Percentiles rank a stretch among this genome's conserved stretches.
Conservation (phyloP, 2,797 vertebrate genomes). For the Heterohyrax brucei region DNA sequence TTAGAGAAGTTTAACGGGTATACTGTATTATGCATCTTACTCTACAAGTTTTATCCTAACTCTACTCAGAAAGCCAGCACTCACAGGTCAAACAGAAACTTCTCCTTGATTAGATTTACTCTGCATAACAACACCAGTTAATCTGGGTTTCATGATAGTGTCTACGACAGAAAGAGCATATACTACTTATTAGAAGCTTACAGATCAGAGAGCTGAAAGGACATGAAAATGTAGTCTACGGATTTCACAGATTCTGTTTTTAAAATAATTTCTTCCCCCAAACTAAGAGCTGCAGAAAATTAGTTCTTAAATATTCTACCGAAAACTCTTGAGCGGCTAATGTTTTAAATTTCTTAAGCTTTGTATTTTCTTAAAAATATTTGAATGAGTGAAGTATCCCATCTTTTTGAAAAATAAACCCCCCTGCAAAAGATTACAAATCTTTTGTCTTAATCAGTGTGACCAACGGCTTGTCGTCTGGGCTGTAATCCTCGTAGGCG, state of each 20-base stretch:
- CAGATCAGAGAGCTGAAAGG: constrained; percentile 89
- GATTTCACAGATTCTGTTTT: constrained; percentile 90
- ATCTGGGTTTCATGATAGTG: constrained; percentile 86
- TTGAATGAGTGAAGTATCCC: constrained; percentile 91
- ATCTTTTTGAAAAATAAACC: constrained; percentile 92
- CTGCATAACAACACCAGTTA: constrained; percentile 83
- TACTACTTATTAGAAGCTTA: constrained; percentile 91
- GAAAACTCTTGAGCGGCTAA: constrained; percentile 91
- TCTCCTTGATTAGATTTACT: constrained; percentile 85
- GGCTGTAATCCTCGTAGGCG: constrained; percentile 98
- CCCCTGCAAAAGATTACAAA: constrained; percentile 94
- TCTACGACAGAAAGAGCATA: constrained; percentile 90
- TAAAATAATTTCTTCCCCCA: constrained; percentile 90
- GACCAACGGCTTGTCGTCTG: constrained; percentile 99
- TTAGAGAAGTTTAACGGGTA: constrained; percentile 89
- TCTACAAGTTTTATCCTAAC: constrained; percentile 91
- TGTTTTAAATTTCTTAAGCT: constrained; percentile 91
- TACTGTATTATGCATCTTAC: constrained; percentile 89
- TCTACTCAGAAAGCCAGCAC: constrained; percentile 92
- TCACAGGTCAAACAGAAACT: constrained; percentile 88
- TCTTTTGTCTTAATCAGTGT: constrained; percentile 99
- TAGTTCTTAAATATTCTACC: constrained; percentile 91
- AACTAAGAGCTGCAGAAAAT: constrained; percentile 93
- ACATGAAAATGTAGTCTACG: constrained; percentile 89
- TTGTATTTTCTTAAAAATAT: constrained; percentile 95